Percentiles rank a stretch among this genome's conserved stretches.
Conservation (phyloP, 2,797 vertebrate genomes). For the Pipistrellus pygmaeus region DNA sequence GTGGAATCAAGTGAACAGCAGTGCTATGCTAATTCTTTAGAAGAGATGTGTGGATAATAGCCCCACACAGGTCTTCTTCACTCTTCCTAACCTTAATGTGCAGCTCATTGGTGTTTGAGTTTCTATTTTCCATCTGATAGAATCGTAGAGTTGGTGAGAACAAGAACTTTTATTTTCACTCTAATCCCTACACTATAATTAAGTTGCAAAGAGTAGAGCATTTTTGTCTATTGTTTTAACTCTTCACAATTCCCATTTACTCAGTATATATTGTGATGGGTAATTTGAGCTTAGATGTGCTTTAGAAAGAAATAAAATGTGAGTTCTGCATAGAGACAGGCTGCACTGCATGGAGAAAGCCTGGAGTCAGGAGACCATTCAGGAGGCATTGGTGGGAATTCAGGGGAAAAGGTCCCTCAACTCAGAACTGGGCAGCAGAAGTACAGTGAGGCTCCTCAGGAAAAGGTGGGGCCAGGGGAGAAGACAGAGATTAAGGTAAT, state of each 20-base stretch:
- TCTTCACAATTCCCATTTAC: not conserved
- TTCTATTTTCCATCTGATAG: not conserved
- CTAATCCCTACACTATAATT: not conserved
- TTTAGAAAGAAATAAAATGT: not conserved
- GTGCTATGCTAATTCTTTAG: not conserved
- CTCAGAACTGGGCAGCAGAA: not conserved
- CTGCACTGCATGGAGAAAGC: not conserved
- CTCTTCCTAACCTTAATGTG: not conserved
- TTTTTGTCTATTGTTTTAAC: not conserved
- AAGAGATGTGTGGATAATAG: accelerated
- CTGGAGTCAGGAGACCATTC: too few relatives aligned
- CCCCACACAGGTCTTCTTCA: not conserved
- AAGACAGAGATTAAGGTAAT: not conserved
- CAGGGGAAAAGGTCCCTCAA: accelerated
- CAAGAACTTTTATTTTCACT: not conserved
- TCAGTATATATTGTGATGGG: accelerated
- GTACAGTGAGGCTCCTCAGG: accelerated
- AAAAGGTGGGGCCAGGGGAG: too few relatives aligned
- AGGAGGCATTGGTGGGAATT: not conserved
- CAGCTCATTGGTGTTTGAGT: not conserved
- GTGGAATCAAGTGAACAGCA: not conserved
- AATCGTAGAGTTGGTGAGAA: not conserved
- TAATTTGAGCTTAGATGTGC: not conserved
- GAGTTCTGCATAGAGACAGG: not conserved
- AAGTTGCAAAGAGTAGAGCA: not conserved